Evolutionary conservation across 2,888 invertebrate genomes (phyloP).

Genomic region (Coelopa pilipes): DNA sequence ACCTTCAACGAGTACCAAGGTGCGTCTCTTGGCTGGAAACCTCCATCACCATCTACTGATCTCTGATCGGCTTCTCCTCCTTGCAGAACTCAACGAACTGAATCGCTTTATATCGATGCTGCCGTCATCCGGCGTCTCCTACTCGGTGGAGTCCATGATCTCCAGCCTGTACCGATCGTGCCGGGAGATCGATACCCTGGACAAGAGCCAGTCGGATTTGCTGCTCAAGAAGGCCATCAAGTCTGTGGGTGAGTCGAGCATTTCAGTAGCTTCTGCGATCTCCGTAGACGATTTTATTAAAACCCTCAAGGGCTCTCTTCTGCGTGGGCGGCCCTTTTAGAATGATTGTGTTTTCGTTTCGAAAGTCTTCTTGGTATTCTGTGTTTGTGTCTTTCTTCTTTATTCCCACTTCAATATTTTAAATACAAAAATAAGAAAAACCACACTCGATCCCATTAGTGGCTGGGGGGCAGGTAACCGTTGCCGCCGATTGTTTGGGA

Average conservation of each 20-base stretch:
- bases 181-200: slow-evolving; percentile 62
- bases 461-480: neutral
- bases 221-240: slow-evolving; percentile 61
- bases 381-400: neutral
- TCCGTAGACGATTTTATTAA: too few relatives aligned
- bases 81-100: slow-evolving; percentile 61
- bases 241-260: slow-evolving; percentile 58
- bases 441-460: neutral
- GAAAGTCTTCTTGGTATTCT: too few relatives aligned
- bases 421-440: neutral
- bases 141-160: slow-evolving; percentile 63
- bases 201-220: slow-evolving; percentile 62
- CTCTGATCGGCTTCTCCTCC: neutral
- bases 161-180: slow-evolving; percentile 62
- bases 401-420: neutral
- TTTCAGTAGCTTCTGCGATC: too few relatives aligned
- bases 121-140: slow-evolving; percentile 57
- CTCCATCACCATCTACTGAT: neutral
- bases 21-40: slow-evolving; percentile 42
- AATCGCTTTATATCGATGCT: slow-evolving; percentile 64
- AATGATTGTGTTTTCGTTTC: too few relatives aligned
- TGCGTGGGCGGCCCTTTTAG: too few relatives aligned
- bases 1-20: slow-evolving; percentile 66
- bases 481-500: too few relatives aligned
- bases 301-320: too few relatives aligned